Conservation (phyloP, 2,888 invertebrate species). For the Dascillus cervinus region DNA sequence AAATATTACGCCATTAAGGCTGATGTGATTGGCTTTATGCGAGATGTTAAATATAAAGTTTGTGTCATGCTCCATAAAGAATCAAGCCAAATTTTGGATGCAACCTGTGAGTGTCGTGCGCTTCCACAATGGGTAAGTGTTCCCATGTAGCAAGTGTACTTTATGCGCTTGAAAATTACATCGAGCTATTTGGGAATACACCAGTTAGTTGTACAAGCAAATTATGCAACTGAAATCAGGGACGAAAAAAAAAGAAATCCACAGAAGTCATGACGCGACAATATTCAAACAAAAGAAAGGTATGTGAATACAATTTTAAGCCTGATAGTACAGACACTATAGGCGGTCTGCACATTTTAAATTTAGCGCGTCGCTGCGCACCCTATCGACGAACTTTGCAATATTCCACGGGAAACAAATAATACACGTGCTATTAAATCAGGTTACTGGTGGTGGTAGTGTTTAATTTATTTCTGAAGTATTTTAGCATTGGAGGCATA, state of each 20-base stretch:
- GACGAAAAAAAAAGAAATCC: conserved; percentile 10
- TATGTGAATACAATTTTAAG: neutral
- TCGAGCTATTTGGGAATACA: conserved; percentile 9
- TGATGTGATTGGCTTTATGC: conserved; percentile 2
- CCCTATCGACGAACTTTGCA: no score
- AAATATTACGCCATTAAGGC: conserved; percentile 2
- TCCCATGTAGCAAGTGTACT: conserved; percentile 15
- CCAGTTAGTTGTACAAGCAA: conserved; percentile 14
- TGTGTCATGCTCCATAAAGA: conserved; percentile 1
- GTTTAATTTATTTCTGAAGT: no score
- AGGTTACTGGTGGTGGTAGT: no score
- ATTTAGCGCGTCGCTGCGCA: no score
- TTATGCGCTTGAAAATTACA: conserved; percentile 12
- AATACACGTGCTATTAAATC: no score
- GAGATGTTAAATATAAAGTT: neutral
- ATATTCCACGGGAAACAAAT: no score
- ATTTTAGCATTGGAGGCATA: no score
- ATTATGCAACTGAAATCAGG: conserved; percentile 18
- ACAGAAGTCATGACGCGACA: neutral
- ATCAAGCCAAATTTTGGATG: conserved; percentile 6
- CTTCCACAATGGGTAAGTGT: conserved; percentile 7
- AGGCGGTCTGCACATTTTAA: no score
- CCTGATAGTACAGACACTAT: no score
- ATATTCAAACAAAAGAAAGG: neutral
- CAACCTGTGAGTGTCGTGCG: conserved; percentile 14